Conservation (phyloP, 2,888 invertebrate species). For the Drosophila lutescens region DNA sequence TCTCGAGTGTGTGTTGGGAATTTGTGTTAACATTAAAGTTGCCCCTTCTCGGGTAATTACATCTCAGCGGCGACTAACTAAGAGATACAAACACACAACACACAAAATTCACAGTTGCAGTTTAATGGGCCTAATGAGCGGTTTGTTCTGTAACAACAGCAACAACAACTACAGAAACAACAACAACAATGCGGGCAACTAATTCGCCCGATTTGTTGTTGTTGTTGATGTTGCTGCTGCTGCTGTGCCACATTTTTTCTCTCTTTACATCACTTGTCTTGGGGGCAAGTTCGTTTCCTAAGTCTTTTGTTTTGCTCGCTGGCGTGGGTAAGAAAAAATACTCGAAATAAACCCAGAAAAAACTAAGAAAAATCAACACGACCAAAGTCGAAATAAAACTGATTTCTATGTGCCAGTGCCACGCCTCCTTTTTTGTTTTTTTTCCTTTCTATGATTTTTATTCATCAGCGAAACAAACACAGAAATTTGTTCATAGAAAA, state of each 20-base stretch:
- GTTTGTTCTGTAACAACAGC: constrained; percentile 70
- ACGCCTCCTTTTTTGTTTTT: constrained; percentile 17
- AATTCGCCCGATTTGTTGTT: constrained; percentile 54
- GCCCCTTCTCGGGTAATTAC: constrained; percentile 67
- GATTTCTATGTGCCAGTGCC: constrained; percentile 50
- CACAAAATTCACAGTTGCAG: constrained; percentile 57
- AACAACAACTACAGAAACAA: constrained; percentile 20
- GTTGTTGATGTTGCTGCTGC: constrained; percentile 37
- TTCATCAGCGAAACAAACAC: constrained; percentile 42
- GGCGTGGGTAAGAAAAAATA: constrained; percentile 68
- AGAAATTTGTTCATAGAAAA: constrained; percentile 40
- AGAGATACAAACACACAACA: constrained; percentile 26
- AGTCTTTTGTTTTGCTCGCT: constrained; percentile 69
- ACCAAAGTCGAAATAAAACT: constrained; percentile 35
- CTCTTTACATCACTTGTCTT: constrained; percentile 70
- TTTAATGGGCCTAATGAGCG: constrained; percentile 74
- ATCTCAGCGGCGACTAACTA: constrained; percentile 41
- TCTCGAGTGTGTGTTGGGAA: constrained; percentile 41
- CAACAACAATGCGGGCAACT: constrained; percentile 55
- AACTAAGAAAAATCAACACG: constrained; percentile 39
- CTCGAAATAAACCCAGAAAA: constrained; percentile 27
- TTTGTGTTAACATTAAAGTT: constrained; percentile 65
- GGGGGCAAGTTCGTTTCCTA: constrained; percentile 78
- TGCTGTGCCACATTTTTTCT: constrained; percentile 49
- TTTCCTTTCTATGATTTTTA: constrained; percentile 36